Conservation (phyloP, 2,113 vertebrate species). For the Pterocles burchelli region DNA sequence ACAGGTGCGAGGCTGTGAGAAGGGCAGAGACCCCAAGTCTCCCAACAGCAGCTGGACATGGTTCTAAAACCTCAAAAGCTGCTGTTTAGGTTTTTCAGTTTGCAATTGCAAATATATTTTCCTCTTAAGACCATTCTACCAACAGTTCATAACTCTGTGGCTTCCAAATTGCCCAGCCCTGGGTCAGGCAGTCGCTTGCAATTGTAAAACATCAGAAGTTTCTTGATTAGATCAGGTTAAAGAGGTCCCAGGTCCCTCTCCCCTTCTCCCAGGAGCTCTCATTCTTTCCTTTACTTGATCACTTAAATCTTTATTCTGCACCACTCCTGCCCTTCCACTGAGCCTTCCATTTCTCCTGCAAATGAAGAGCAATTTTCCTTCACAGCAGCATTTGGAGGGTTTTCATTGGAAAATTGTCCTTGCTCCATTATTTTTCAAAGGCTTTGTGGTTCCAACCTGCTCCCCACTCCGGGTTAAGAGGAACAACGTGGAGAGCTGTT, state of each 20-base stretch:
- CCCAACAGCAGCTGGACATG: neutral
- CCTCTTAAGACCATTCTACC: neutral
- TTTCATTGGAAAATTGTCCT: slow-evolving; percentile 9
- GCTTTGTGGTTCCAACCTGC: neutral
- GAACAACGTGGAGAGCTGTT: neutral
- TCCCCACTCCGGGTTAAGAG: neutral
- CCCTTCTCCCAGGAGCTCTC: neutral
- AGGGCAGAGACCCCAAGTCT: neutral
- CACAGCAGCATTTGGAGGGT: neutral
- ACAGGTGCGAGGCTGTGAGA: neutral
- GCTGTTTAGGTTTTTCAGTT: neutral
- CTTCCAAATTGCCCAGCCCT: neutral
- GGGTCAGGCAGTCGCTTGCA: neutral
- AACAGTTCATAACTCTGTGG: neutral
- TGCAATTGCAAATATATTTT: neutral
- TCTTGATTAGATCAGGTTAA: neutral
- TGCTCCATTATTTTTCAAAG: slow-evolving; percentile 23
- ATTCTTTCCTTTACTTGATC: neutral
- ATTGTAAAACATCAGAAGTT: neutral
- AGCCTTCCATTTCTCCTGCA: neutral
- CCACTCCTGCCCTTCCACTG: neutral
- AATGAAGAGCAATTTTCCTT: slow-evolving; percentile 36
- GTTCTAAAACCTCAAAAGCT: neutral
- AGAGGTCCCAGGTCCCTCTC: neutral
- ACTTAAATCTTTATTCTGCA: neutral